Evolutionary conservation across 2,113 vertebrate genomes (phyloP).

Genomic region (Passer montanus): DNA sequence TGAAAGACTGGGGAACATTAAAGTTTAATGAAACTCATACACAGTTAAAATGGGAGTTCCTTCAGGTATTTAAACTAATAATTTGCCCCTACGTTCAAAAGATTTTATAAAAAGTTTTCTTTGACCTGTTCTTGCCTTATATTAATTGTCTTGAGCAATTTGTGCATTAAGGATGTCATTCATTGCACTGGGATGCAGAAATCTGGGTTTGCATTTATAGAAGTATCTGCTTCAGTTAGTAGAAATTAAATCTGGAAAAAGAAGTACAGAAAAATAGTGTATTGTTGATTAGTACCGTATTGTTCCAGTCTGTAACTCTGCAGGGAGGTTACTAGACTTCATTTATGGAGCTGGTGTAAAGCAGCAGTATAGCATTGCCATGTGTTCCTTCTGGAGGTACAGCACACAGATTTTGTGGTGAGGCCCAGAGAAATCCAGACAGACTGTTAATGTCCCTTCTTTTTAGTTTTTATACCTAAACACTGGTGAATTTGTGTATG

Average conservation of each 20-base stretch:
- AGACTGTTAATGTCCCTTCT: neutral
- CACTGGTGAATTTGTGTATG: neutral
- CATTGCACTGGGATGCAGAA: neutral
- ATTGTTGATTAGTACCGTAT: neutral
- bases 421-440: neutral
- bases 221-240: neutral
- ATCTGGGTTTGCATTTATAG: neutral
- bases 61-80: neutral
- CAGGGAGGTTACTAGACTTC: neutral
- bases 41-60: neutral
- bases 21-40: neutral
- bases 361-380: neutral
- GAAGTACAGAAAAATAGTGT: neutral
- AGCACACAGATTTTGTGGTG: neutral
- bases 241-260: neutral
- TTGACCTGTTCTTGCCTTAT: neutral
- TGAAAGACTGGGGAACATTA: neutral
- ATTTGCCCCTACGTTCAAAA: neutral
- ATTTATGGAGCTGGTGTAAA: neutral
- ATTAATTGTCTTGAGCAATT: neutral
- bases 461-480: neutral
- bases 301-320: neutral
- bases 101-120: neutral
- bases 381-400: neutral
- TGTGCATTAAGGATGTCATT: neutral